Conservation (phyloP, 2,797 vertebrate species). For the Acrossocheilus fasciatus region DNA sequence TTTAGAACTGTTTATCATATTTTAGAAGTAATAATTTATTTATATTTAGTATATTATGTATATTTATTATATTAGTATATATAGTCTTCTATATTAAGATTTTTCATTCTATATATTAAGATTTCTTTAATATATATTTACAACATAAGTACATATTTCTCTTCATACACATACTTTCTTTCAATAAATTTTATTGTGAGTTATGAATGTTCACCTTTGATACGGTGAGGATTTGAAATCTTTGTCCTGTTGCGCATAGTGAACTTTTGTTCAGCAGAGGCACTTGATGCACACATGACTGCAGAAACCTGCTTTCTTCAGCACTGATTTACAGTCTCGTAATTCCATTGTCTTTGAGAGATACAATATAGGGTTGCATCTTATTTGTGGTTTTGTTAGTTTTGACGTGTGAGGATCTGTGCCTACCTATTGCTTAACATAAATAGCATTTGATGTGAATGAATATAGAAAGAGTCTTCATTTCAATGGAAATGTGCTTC, state of each 20-base stretch:
- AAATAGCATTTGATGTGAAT: background rate
- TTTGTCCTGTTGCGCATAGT: slow-evolving; percentile 1
- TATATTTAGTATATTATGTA: no score
- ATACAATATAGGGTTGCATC: background rate
- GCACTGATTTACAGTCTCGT: background rate
- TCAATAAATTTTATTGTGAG: background rate
- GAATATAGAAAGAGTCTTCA: background rate
- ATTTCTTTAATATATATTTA: background rate
- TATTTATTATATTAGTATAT: no score
- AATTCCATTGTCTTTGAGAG: background rate
- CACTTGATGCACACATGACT: slow-evolving; percentile 38
- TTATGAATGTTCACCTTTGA: slow-evolving; percentile 32
- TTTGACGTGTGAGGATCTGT: background rate
- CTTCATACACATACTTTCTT: background rate
- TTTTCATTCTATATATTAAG: background rate
- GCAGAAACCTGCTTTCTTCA: slow-evolving; percentile 4
- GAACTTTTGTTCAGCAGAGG: slow-evolving; percentile 36
- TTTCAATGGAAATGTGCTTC: background rate
- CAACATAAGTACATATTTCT: background rate
- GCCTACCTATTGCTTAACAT: background rate
- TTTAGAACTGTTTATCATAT: background rate
- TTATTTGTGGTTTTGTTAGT: background rate
- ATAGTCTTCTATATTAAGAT: no score
- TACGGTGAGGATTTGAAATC: slow-evolving; percentile 10
- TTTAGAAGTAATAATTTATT: background rate